phyloP scores from a whole-genome alignment of 2,888 invertebrate genomes.

The Biston betularia region DNA sequence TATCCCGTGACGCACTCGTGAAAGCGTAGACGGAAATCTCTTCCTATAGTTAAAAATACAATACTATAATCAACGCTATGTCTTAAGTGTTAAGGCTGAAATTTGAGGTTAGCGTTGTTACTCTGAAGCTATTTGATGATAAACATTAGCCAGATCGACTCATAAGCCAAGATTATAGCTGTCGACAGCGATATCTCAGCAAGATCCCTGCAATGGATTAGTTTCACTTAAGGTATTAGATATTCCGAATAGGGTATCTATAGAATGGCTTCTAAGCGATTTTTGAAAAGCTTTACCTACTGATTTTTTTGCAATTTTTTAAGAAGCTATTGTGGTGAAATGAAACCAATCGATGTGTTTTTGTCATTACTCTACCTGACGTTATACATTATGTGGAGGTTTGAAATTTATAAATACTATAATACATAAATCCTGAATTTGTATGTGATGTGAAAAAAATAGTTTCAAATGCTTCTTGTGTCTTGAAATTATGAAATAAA shows the following conservation, averaged over 20 bases:
- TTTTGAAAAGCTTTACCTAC: conserved; percentile 1
- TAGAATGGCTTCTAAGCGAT: conserved; percentile 20
- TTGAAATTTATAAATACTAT: too few species aligned
- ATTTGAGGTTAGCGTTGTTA: neutral
- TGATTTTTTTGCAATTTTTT: neutral
- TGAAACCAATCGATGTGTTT: too few species aligned
- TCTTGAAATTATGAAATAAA: too few species aligned
- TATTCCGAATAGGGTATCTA: conserved; percentile 26
- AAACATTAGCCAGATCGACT: conserved; percentile 51
- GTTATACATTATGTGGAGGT: too few species aligned
- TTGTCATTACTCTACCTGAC: too few species aligned
- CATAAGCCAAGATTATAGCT: conserved; percentile 45
- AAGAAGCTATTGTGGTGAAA: too few species aligned
- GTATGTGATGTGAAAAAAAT: too few species aligned
- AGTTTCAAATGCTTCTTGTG: too few species aligned
- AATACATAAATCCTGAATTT: too few species aligned
- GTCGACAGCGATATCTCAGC: conserved; percentile 43
- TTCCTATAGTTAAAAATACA: neutral
- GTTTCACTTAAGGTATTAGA: conserved; percentile 44
- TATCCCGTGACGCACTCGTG: conserved; percentile 31
- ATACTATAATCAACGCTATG: conserved; percentile 25
- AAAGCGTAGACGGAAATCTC: conserved; percentile 33
- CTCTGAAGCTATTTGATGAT: conserved; percentile 39
- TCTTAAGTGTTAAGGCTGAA: neutral
- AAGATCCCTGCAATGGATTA: conserved; percentile 42